These are phyloP conservation scores for Porphyrio hochstetteri DNA, from an alignment of 2,113 vertebrate genomes.

Conservation along the genomic window DNA sequence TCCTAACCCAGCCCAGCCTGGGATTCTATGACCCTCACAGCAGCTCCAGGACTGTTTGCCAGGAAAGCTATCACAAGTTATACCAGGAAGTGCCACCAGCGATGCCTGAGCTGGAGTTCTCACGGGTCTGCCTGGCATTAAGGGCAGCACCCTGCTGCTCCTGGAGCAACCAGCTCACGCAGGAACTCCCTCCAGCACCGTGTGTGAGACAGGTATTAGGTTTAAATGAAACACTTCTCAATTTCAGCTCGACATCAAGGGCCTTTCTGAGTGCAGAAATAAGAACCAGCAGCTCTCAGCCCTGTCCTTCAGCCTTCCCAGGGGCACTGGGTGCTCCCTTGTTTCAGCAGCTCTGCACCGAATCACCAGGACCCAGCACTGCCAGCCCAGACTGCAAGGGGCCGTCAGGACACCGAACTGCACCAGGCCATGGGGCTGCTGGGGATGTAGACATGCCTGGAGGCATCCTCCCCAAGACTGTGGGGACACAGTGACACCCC, in stretches of 20 bases:
- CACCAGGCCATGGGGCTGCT: not conserved
- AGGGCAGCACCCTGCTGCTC: not conserved
- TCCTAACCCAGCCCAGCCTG: too few relatives aligned
- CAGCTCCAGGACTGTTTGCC: not conserved
- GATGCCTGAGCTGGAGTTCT: not conserved
- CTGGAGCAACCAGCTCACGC: fast-evolving
- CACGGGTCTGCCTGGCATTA: fast-evolving
- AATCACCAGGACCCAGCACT: not conserved
- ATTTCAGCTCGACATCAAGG: fast-evolving
- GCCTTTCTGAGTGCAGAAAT: not conserved
- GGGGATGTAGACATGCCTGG: fast-evolving
- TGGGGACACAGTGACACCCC: fast-evolving
- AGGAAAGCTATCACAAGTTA: not conserved
- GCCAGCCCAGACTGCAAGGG: too few relatives aligned
- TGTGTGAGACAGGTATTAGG: fast-evolving
- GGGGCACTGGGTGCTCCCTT: not conserved
- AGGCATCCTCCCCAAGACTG: fast-evolving
- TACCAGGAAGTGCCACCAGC: not conserved
- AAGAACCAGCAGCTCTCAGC: not conserved
- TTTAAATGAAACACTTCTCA: fast-evolving
- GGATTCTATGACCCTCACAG: too few relatives aligned
- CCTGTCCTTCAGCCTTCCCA: too few relatives aligned
- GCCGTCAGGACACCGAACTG: too few relatives aligned
- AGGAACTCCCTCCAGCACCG: not conserved
- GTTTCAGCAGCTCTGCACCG: not conserved